These are phyloP conservation scores for Ecdyonurus torrentis DNA, from an alignment of 2,888 invertebrate species.

Conservation along the genomic window DNA sequence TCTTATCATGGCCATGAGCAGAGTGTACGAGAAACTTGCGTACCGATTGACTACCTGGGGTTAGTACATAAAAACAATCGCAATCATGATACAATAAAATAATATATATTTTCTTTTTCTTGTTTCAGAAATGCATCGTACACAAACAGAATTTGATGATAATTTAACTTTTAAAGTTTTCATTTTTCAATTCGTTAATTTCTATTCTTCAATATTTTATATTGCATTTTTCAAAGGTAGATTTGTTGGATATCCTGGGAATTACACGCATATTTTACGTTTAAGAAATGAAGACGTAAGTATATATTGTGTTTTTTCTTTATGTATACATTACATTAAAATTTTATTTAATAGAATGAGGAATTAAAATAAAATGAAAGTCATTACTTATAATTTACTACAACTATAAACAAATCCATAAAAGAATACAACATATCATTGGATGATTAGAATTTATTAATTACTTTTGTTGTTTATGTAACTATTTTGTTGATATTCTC, in stretches of 20 bases:
- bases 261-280: constrained; percentile 31
- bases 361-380: not conserved
- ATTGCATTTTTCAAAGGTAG: constrained; percentile 41
- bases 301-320: constrained; percentile 4
- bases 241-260: constrained; percentile 33
- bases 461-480: not conserved
- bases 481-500: not conserved
- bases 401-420: no score
- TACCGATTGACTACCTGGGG: constrained; percentile 36
- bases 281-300: constrained; percentile 35
- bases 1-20: constrained; percentile 34
- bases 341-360: not conserved
- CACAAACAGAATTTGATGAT: constrained; percentile 39
- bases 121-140: constrained; percentile 28
- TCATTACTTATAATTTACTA: no score
- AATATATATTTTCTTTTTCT: no score
- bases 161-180: constrained; percentile 41
- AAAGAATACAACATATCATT: no score
- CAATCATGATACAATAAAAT: no score
- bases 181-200: constrained; percentile 42
- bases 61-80: no score
- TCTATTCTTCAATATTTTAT: constrained; percentile 41
- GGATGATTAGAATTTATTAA: not conserved
- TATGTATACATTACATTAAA: not conserved
- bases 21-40: constrained; percentile 35